Conservation (phyloP, 2,113 vertebrate genomes). For the Seriola dumerili region DNA sequence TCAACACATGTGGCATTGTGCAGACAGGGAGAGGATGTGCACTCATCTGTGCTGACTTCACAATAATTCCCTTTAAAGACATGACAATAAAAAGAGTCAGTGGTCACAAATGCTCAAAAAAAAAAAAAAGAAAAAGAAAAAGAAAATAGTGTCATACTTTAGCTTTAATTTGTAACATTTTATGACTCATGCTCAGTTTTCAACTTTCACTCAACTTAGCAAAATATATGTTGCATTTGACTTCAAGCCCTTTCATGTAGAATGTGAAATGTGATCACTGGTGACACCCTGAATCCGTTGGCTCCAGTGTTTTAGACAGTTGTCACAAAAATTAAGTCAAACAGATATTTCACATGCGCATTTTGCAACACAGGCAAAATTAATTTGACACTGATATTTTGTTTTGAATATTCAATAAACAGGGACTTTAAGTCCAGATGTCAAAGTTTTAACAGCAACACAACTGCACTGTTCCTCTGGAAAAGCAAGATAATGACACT, state of each 20-base stretch:
- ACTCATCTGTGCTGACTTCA: constrained; percentile 87
- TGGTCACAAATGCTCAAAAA: not conserved
- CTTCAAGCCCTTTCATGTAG: constrained; percentile 2
- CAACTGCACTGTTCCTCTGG: not conserved
- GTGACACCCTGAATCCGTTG: constrained; percentile 35
- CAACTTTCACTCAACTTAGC: not conserved
- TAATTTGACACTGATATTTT: constrained; percentile 9
- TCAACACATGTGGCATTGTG: constrained; percentile 84
- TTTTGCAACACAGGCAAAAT: constrained; percentile 16
- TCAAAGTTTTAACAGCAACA: not conserved
- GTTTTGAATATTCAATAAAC: constrained; percentile 15
- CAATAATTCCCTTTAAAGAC: constrained; percentile 77
- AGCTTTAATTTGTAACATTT: constrained; percentile 5
- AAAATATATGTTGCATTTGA: constrained; percentile 9
- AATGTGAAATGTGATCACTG: constrained; percentile 22
- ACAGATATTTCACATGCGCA: not conserved
- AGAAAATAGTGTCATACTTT: not conserved
- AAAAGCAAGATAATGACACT: not conserved
- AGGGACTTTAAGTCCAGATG: not conserved
- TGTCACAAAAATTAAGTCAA: constrained; percentile 25
- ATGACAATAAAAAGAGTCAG: constrained; percentile 22
- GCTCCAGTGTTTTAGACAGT: constrained; percentile 22
- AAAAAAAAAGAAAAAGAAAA: too few relatives aligned
- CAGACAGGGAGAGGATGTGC: constrained; percentile 82
- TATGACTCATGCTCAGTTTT: constrained; percentile 33